These are phyloP conservation scores for Oceanites oceanicus DNA, from an alignment of 2,113 vertebrate genomes.

Conservation along the genomic window DNA sequence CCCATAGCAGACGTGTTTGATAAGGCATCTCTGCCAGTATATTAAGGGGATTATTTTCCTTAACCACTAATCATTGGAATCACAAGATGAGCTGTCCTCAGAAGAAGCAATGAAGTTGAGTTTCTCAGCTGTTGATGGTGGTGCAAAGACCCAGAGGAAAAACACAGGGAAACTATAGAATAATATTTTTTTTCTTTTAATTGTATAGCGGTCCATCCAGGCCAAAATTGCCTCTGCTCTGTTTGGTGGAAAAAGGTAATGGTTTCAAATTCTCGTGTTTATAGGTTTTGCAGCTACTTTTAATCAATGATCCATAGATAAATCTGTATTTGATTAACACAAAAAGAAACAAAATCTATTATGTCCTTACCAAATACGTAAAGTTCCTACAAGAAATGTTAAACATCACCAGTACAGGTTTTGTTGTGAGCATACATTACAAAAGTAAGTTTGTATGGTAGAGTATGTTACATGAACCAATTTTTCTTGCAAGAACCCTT, in stretches of 20 bases:
- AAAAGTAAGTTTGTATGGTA: background rate
- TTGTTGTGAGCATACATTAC: background rate
- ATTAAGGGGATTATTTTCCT: constrained; percentile 26
- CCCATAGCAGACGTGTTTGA: background rate
- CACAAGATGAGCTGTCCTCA: background rate
- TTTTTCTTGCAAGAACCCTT: constrained; percentile 15
- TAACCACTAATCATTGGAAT: background rate
- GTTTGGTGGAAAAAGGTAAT: background rate
- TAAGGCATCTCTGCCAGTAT: background rate
- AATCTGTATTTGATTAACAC: background rate
- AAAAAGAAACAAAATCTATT: background rate
- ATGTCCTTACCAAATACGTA: background rate
- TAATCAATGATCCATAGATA: background rate
- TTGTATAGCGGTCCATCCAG: background rate
- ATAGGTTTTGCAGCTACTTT: background rate
- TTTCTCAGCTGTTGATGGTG: background rate
- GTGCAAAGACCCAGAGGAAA: background rate
- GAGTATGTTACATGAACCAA: background rate
- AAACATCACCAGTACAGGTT: background rate
- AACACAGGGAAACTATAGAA: background rate
- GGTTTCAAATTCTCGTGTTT: background rate
- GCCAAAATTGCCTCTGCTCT: background rate
- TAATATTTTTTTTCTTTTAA: background rate
- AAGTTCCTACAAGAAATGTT: background rate
- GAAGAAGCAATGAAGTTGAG: background rate